A percentile compares a stretch with the other conserved stretches of the same genome.
phyloP scores from a whole-genome alignment of 1,140 invertebrate species.

The Halesus radiatus region DNA sequence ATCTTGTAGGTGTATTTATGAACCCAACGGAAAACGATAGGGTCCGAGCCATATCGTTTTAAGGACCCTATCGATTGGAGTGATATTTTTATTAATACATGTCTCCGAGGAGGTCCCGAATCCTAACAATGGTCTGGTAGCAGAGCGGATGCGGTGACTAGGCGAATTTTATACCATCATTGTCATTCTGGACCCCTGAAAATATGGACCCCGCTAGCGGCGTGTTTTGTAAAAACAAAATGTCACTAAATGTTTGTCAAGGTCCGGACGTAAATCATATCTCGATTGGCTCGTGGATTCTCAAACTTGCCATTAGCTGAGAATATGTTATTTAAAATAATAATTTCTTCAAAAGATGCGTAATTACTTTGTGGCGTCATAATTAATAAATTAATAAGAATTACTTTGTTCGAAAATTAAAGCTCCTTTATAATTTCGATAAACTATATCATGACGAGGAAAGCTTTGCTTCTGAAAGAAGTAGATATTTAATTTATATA shows the following conservation, averaged over 20 bases:
- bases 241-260: constrained; percentile 12
- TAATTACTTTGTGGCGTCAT: too few relatives aligned
- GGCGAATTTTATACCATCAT: constrained; percentile 10
- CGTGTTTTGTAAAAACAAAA: constrained; percentile 17
- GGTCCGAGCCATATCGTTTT: neutral
- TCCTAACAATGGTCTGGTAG: constrained; percentile 1
- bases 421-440: too few relatives aligned
- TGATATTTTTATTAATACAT: constrained; percentile 13
- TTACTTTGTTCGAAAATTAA: too few relatives aligned
- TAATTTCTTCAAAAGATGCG: too few relatives aligned
- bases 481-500: too few relatives aligned
- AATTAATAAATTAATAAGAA: too few relatives aligned
- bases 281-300: neutral
- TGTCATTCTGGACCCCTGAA: constrained; percentile 6
- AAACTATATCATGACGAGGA: too few relatives aligned
- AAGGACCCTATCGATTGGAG: constrained; percentile 8
- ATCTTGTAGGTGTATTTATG: too few relatives aligned
- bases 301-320: neutral
- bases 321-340: too few relatives aligned
- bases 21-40: too few relatives aligned
- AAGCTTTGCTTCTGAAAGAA: too few relatives aligned
- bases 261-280: constrained; percentile 12
- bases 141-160: constrained; percentile 1
- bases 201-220: neutral
- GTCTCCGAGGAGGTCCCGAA: neutral